These are phyloP conservation scores for Ectemnius lituratus DNA, from an alignment of 2,888 invertebrate genomes.

Conservation along the genomic window DNA sequence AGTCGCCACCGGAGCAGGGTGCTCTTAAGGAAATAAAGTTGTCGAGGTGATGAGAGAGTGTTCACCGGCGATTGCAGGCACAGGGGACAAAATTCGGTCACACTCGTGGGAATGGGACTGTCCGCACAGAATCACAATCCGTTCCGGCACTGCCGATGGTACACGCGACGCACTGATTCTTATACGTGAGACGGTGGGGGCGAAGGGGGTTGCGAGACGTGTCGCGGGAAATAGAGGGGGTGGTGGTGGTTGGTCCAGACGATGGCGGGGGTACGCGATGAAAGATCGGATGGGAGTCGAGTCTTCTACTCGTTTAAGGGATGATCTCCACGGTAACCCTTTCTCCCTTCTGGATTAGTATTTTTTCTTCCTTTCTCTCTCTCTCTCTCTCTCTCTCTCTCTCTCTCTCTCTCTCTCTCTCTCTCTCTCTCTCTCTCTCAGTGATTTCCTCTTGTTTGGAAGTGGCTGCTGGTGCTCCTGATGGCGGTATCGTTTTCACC, in stretches of 20 bases:
- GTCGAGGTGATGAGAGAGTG: too few relatives aligned
- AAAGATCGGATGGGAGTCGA: slow-evolving; percentile 53
- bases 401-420: too few relatives aligned
- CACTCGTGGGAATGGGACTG: slow-evolving; percentile 51
- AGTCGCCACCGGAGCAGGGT: not conserved
- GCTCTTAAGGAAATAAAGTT: too few relatives aligned
- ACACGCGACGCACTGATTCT: slow-evolving; percentile 75
- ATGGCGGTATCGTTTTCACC: slow-evolving; percentile 34
- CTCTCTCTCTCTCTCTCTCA: too few relatives aligned
- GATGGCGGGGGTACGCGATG: slow-evolving; percentile 57
- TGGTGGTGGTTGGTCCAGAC: slow-evolving; percentile 50
- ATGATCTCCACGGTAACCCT: slow-evolving; percentile 1
- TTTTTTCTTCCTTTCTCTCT: slow-evolving; percentile 2
- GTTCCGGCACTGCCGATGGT: slow-evolving; percentile 72
- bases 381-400: slow-evolving; percentile 30
- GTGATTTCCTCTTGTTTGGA: slow-evolving; percentile 32
- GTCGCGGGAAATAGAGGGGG: slow-evolving; percentile 27
- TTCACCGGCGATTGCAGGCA: slow-evolving; percentile 8
- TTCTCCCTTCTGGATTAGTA: slow-evolving; percentile 12
- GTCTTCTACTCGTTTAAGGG: slow-evolving; percentile 32
- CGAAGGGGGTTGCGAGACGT: slow-evolving; percentile 39
- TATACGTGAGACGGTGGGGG: slow-evolving; percentile 68
- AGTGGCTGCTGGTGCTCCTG: not conserved
- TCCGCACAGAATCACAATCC: slow-evolving; percentile 72
- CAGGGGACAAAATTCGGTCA: slow-evolving; percentile 22